phyloP scores from a whole-genome alignment of 2,888 invertebrate species.

The Ennomos quercinarius region DNA sequence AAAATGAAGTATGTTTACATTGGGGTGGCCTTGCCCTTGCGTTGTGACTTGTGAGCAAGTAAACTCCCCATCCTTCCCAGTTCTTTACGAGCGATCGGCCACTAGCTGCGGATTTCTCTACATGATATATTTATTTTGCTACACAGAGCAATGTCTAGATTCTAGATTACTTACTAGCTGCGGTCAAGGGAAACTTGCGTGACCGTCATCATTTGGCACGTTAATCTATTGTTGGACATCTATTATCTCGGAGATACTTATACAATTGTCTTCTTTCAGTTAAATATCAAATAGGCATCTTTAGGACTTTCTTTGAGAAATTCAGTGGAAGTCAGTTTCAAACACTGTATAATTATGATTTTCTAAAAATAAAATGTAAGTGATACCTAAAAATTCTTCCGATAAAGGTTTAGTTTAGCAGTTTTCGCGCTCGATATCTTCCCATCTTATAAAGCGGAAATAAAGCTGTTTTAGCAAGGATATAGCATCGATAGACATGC shows the following conservation, averaged over 20 bases:
- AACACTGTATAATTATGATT: too few species aligned
- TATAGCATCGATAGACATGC: not conserved
- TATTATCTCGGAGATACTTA: too few species aligned
- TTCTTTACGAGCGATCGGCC: constrained; percentile 20
- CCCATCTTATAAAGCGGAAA: constrained; percentile 7
- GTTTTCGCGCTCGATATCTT: constrained; percentile 6
- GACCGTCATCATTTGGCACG: not conserved
- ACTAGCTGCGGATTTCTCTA: constrained; percentile 13
- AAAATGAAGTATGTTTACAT: constrained; percentile 31
- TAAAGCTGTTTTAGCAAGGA: constrained; percentile 4
- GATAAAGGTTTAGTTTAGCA: constrained; percentile 3
- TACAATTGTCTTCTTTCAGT: too few species aligned
- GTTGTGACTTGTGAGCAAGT: constrained; percentile 4
- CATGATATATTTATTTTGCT: constrained; percentile 18
- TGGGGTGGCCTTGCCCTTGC: constrained; percentile 33
- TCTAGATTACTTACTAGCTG: not conserved
- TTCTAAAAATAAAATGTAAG: not conserved
- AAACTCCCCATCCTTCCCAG: constrained; percentile 17
- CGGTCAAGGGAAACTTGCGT: constrained; percentile 5
- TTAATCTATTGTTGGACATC: not conserved
- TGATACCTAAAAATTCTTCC: constrained; percentile 5
- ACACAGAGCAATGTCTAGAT: constrained; percentile 8
- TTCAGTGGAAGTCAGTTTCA: too few species aligned
- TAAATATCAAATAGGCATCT: too few species aligned
- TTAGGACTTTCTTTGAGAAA: too few species aligned